Evolutionary conservation across 2,797 vertebrate species (phyloP).

Genomic region (Staurois parvus): DNA sequence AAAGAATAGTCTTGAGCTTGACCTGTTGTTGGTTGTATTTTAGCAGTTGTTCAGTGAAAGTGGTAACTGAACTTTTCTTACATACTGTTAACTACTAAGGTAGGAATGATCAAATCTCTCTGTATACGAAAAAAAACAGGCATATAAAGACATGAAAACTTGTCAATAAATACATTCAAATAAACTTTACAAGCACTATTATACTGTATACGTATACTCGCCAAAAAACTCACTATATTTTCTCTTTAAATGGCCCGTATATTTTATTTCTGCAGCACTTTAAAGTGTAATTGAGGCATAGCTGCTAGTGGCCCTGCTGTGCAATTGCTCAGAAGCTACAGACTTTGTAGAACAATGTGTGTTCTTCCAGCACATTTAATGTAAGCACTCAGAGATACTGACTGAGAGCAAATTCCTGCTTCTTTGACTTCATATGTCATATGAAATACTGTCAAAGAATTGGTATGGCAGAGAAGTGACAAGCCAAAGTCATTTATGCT

Average conservation of each 20-base stretch:
- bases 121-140: no score
- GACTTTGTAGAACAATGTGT: constrained; percentile 12
- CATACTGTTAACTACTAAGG: no score
- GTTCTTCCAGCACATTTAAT: constrained; percentile 20
- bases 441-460: constrained; percentile 29
- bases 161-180: no score
- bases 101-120: no score
- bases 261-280: constrained; percentile 12
- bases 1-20: no score
- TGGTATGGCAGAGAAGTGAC: constrained; percentile 14
- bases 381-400: constrained; percentile 9
- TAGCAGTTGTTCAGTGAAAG: no score
- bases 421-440: constrained; percentile 36
- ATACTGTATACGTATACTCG: no score
- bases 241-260: neutral
- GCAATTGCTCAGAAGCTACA: constrained; percentile 9
- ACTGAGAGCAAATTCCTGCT: constrained; percentile 41
- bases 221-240: neutral
- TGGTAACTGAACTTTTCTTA: no score
- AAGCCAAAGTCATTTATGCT: constrained; percentile 10
- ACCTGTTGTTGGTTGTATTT: no score
- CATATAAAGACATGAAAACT: no score
- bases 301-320: constrained; percentile 4
- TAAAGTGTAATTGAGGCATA: constrained; percentile 1
- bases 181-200: no score